Base-by-base conservation (phyloP, 2,888 invertebrate genomes). In the Metellina segmentata region DNA sequence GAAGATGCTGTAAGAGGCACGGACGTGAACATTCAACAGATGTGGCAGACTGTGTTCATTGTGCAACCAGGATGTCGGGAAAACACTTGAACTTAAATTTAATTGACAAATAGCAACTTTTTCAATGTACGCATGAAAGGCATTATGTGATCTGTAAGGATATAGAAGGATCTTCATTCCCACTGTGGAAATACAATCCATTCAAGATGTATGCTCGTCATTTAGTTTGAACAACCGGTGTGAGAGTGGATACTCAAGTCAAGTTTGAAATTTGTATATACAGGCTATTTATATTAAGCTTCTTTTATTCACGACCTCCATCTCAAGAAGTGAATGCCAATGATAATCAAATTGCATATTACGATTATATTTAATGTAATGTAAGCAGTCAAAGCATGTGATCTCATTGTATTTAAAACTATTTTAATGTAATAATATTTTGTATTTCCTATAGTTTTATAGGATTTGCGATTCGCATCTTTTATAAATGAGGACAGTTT, bases 11-110 rank as follows among this genome's bases (percentile, higher is more conserved):
- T 91, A 0, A 11, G 81, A 11, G 87, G 82, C 16, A 53, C 77
- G 53, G 87, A 87, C 20, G 20, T 51, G 4, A 83, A 82, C 34
- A 61, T 87, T 8, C 86, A 81, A 71, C 91, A 91, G 53, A 16
- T 87, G 34, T 91, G 91, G 91, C 91, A 87, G 19, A 61, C 91
- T 70, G 83, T 91, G 16, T 83, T 78, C 48, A 79, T 91, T 9
- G 53, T 91, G 13, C 82, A 81, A 20, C 52, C 91, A n/a, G 78
- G 53, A 11, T 6, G 61, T 7, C 7, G 85, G 34, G 90, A 90
- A 72, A 85, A 85, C 61, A 74, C 77, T 69, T 90, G 85, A 90
- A 19, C 16, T 4, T 16, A 9, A 49, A 49, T 49, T 70, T 78
- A 70, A 48, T 51, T 34, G 34, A 34, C 34, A 34, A 34, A 34